These are phyloP conservation scores for Mesochorus sp. DNA, from an alignment of 2,888 invertebrate genomes.

Conservation along the genomic window DNA sequence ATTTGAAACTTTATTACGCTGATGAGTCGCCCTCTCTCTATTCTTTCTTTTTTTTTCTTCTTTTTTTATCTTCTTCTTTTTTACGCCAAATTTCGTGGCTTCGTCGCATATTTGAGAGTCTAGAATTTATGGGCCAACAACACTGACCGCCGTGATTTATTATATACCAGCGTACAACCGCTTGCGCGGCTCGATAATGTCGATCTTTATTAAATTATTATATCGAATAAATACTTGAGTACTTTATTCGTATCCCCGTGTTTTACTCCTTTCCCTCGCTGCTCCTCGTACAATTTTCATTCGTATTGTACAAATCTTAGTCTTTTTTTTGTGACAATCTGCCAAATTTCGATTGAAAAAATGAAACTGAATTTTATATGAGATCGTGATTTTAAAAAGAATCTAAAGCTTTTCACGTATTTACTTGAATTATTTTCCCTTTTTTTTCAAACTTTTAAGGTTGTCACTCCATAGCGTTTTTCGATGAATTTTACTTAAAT, in stretches of 20 bases:
- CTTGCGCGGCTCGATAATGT: conserved; percentile 66
- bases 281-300: no score
- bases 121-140: no score
- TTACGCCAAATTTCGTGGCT: neutral
- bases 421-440: no score
- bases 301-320: no score
- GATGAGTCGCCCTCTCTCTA: no score
- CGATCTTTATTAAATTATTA: conserved; percentile 78
- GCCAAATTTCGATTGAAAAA: neutral
- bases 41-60: conserved; percentile 17
- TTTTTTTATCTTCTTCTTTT: neutral
- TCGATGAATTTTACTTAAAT: no score
- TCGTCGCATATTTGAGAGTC: conserved; percentile 19
- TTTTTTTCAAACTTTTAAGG: no score
- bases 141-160: conserved; percentile 67
- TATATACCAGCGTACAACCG: conserved; percentile 73
- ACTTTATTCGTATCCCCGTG: neutral
- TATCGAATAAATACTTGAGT: conserved; percentile 71
- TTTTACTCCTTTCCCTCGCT: no score
- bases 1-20: no score
- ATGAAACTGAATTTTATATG: neutral
- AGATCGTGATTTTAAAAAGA: neutral
- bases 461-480: no score
- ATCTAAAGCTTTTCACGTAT: no score
- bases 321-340: no score